Evolutionary conservation across 92 coral and sea anemone genomes (phyloP).

Genomic region (Micromussa lordhowensis): DNA sequence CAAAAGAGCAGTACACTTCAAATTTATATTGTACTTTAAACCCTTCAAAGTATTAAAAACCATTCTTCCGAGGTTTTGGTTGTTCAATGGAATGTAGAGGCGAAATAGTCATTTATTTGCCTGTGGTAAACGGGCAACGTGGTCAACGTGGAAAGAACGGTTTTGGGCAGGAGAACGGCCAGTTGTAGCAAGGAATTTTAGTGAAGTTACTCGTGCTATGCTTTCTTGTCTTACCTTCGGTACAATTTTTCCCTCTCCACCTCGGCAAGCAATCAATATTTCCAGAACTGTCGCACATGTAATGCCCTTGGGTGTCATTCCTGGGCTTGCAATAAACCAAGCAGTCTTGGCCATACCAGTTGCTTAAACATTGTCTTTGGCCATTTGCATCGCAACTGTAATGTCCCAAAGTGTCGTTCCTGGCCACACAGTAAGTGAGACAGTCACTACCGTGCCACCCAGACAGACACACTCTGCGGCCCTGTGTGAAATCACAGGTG

Average conservation of each 20-base stretch:
- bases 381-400: conserved; percentile 70
- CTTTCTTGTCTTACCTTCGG: conserved; percentile 7
- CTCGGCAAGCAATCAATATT: conserved; percentile 62
- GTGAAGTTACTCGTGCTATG: background rate
- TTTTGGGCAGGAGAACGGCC: too few relatives aligned
- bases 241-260: conserved; percentile 71
- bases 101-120: too few relatives aligned
- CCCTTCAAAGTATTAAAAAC: background rate
- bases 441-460: conserved; percentile 79
- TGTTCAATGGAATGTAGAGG: too few relatives aligned
- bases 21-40: too few relatives aligned
- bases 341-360: conserved; percentile 71
- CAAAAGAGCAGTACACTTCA: background rate
- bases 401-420: conserved; percentile 76
- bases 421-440: conserved; percentile 64
- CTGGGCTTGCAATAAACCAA: conserved; percentile 46
- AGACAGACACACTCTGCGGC: conserved; percentile 61
- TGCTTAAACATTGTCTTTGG: conserved; percentile 45
- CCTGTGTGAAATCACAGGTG: conserved; percentile 64
- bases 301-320: conserved; percentile 71
- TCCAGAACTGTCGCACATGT: conserved; percentile 68
- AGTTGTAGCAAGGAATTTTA: too few relatives aligned
- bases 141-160: too few relatives aligned
- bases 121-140: too few relatives aligned
- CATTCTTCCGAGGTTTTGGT: background rate